These are phyloP conservation scores for Coturnix japonica DNA, from an alignment of 2,113 vertebrate species.

Conservation along the genomic window DNA sequence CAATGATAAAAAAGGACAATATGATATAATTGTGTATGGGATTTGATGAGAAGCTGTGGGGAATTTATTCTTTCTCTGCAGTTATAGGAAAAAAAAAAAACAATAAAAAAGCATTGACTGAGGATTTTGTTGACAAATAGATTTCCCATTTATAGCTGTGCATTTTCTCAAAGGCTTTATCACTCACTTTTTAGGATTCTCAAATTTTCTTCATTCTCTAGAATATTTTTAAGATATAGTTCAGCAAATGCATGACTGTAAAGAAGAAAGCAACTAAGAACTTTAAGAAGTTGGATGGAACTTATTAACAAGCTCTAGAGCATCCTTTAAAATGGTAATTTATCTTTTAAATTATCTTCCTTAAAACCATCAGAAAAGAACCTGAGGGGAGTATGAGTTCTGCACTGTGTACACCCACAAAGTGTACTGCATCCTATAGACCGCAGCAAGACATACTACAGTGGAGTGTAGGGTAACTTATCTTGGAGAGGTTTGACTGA, in stretches of 20 bases:
- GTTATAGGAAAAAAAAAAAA: background rate
- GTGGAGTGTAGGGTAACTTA: constrained; percentile 31
- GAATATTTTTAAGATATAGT: background rate
- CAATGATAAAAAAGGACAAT: constrained; percentile 13
- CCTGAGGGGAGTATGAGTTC: constrained; percentile 10
- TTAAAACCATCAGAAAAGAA: constrained; percentile 49
- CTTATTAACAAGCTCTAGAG: constrained; percentile 3
- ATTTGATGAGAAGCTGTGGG: constrained; percentile 26
- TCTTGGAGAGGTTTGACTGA: constrained; percentile 35
- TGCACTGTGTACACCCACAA: background rate
- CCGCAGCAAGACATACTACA: constrained; percentile 16
- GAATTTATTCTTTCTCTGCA: background rate
- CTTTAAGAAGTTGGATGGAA: constrained; percentile 34
- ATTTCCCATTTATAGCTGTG: background rate
- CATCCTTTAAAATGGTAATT: constrained; percentile 57
- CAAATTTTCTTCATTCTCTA: background rate
- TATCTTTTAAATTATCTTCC: constrained; percentile 62
- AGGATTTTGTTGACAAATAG: background rate
- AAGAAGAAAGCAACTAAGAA: background rate
- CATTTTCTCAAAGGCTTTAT: constrained; percentile 7
- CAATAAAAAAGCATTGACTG: background rate
- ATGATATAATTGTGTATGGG: background rate
- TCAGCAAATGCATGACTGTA: background rate
- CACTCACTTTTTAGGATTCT: background rate
- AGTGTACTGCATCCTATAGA: constrained; percentile 26